Evolutionary conservation across 2,113 vertebrate genomes (phyloP).

Genomic region (Chamaetylas fuelleborni): DNA sequence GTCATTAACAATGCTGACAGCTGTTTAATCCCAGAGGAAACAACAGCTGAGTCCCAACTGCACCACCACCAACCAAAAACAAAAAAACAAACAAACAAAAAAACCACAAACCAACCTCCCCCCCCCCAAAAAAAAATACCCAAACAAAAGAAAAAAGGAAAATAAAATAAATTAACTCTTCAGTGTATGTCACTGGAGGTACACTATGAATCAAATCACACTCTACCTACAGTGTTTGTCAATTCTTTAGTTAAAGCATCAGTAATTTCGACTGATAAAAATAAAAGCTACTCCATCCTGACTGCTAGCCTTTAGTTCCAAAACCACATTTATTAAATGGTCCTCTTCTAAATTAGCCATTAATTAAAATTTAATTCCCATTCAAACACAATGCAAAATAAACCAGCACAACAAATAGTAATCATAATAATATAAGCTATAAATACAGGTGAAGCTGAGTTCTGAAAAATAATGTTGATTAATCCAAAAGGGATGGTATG

Average conservation of each 20-base stretch:
- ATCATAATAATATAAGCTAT: background rate
- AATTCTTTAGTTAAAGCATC: background rate
- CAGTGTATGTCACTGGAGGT: background rate
- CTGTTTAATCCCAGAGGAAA: constrained; percentile 89
- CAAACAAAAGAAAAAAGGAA: background rate
- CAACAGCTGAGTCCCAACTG: constrained; percentile 83
- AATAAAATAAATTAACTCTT: constrained; percentile 50
- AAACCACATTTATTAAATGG: constrained; percentile 36
- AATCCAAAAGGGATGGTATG: background rate
- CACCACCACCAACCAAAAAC: constrained; percentile 41
- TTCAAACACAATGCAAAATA: constrained; percentile 29
- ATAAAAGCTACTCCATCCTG: background rate
- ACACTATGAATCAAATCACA: background rate
- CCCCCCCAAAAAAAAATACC: background rate
- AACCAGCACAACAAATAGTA: background rate
- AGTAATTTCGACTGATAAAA: background rate
- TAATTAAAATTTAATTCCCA: constrained; percentile 49
- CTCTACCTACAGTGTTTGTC: constrained; percentile 11
- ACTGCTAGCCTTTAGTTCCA: background rate
- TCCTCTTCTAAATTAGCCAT: constrained; percentile 19
- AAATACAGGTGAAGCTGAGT: background rate
- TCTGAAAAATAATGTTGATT: background rate
- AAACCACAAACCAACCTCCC: background rate
- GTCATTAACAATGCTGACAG: constrained; percentile 89
- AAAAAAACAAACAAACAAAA: background rate